Base-by-base conservation (phyloP, 2,888 invertebrate species). In the Drosophila histrio region DNA sequence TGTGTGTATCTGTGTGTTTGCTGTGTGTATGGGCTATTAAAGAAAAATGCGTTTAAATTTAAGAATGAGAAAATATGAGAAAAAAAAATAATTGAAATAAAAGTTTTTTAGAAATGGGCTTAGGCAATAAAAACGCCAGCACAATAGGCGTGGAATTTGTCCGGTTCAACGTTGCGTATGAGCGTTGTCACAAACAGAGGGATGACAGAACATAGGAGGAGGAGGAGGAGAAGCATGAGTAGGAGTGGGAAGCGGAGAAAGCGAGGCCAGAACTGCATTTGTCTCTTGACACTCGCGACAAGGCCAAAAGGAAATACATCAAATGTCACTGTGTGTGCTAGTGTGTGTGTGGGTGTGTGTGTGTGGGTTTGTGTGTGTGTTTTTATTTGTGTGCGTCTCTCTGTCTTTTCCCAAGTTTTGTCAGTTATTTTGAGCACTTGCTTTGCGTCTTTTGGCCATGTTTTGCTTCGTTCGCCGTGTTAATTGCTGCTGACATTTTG, bases 401-500 rank as follows among this genome's bases (percentile, higher is more conserved):
- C 32, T 56, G 34, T 54, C 36, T 34, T 22, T 53, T 15, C 19
- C 46, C 43, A 60, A 61, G 69, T 77, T 76, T 62, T 77, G 77
- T 64, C 74, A 80, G 80, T 64, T 80, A 74, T 86, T 86, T 75
- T 77, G 67, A 67, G 77, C 67, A 67, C 53, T 63, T 73, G 64
- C 79, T 67, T 65, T 66, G 65, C 64, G 56, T 72, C 79, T 77
- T 50, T 79, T 75, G 63, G 66, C 64, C 57, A 41, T 57, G 30
- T 46, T 46, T 36, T 67, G 75, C 71, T 62, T 68, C 61, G 72
- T 46, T 67, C 58, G 61, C 62, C 61, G 61, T 73, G 83, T 83
- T 83, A 83, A 83, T 83, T 83, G 86, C 86, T 86, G 80, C 77
- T 66, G 86, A 83, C 83, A 83, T 86, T 61, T 80, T 66, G 66